Conservation (phyloP, 1,140 invertebrate species). For the Chlorops oryzae region DNA sequence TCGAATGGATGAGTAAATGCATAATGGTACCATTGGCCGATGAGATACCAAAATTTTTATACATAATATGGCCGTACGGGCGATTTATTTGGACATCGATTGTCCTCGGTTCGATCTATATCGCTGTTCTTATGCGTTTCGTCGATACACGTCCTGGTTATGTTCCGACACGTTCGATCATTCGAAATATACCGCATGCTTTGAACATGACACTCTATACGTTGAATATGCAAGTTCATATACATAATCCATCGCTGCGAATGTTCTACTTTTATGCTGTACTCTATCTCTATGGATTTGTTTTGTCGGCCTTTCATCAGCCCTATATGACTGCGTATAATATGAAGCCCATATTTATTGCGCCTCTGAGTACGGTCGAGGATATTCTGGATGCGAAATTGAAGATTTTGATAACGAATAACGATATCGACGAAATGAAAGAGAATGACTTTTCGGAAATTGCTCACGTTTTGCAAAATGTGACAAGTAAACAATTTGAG, state of each 20-base stretch:
- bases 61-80: slow-evolving; percentile 37
- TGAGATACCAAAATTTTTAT: slow-evolving; percentile 39
- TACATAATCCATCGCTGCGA: slow-evolving; percentile 18
- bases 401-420: slow-evolving; percentile 26
- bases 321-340: slow-evolving; percentile 36
- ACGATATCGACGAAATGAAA: slow-evolving; percentile 26
- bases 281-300: slow-evolving; percentile 29
- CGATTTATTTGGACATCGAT: slow-evolving; percentile 28
- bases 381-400: slow-evolving; percentile 28
- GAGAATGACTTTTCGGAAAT: slow-evolving; percentile 17
- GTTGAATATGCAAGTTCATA: slow-evolving; percentile 28
- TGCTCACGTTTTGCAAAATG: slow-evolving; percentile 22
- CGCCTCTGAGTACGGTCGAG: slow-evolving; percentile 25
- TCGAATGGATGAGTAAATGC: slow-evolving; percentile 29
- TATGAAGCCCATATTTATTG: slow-evolving; percentile 38
- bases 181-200: slow-evolving; percentile 24
- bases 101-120: slow-evolving; percentile 27
- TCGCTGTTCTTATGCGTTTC: slow-evolving; percentile 28
- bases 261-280: slow-evolving; percentile 27
- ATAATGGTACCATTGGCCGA: slow-evolving; percentile 39
- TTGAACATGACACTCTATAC: slow-evolving; percentile 30
- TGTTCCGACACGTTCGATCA: slow-evolving; percentile 14
- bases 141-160: slow-evolving; percentile 17
- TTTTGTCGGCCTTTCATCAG: slow-evolving; percentile 31
- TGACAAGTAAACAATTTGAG: slow-evolving; percentile 26